Evolutionary conservation across 2,888 invertebrate genomes (phyloP).

Genomic region (Agonopterix heracliana): DNA sequence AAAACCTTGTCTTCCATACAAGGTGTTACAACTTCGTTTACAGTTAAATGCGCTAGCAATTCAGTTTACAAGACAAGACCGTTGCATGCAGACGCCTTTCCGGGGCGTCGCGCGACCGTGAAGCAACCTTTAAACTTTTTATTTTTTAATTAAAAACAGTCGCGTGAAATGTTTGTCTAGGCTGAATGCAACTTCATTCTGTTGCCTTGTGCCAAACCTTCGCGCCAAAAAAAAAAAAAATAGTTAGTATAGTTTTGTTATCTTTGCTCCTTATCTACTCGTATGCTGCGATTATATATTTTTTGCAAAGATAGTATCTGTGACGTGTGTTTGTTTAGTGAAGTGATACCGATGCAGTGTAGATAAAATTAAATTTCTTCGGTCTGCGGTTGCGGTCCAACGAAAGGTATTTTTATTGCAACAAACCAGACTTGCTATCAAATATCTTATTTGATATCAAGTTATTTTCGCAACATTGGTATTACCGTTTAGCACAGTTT

Average conservation of each 20-base stretch:
- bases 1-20: constrained; percentile 19
- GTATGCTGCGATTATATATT: constrained; percentile 10
- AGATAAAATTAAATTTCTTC: constrained; percentile 48
- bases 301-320: constrained; percentile 22
- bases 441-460: background rate
- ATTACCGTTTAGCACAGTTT: too few species aligned
- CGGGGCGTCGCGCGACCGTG: constrained; percentile 18
- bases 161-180: constrained; percentile 8
- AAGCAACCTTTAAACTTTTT: constrained; percentile 32
- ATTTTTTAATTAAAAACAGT: constrained; percentile 20
- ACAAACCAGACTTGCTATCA: constrained; percentile 1
- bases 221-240: background rate
- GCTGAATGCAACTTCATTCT: constrained; percentile 4
- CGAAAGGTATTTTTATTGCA: constrained; percentile 34
- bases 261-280: constrained; percentile 2
- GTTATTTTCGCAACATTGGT: background rate
- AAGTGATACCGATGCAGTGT: constrained; percentile 48
- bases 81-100: constrained; percentile 39
- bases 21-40: constrained; percentile 15
- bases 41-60: constrained; percentile 34
- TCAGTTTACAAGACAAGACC: constrained; percentile 36
- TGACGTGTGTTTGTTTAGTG: constrained; percentile 57
- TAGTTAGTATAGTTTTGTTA: background rate
- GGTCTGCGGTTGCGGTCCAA: constrained; percentile 51
- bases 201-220: background rate